Evolutionary conservation across 2,797 vertebrate species (phyloP).

Genomic region (Sardinella longiceps): DNA sequence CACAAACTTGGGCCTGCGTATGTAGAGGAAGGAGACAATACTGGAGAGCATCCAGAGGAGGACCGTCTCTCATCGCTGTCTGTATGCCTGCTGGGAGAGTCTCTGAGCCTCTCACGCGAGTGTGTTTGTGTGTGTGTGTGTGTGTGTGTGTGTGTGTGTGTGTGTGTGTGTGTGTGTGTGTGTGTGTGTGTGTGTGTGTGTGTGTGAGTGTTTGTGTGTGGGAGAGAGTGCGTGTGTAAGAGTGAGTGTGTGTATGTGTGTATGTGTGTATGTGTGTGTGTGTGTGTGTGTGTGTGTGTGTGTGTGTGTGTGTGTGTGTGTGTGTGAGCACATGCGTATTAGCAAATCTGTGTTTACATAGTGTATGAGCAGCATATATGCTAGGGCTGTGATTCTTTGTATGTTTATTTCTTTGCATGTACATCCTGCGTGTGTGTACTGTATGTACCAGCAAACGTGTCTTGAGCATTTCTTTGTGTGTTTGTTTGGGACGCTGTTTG

Average conservation of each 20-base stretch:
- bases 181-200: not conserved
- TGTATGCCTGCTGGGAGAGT: conserved; percentile 53
- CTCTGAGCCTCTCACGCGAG: conserved; percentile 48
- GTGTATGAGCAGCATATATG: not conserved
- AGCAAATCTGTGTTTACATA: not conserved
- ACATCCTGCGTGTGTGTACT: no score
- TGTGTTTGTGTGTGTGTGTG: not conserved
- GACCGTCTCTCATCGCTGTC: conserved; percentile 58
- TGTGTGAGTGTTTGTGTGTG: not conserved
- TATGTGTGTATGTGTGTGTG: not conserved
- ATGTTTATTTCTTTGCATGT: not conserved
- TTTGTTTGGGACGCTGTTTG: not conserved
- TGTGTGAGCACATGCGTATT: not conserved
- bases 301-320: not conserved
- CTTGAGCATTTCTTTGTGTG: not conserved
- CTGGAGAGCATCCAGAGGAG: conserved; percentile 58
- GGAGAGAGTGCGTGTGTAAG: not conserved
- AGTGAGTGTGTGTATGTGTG: not conserved
- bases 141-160: not conserved
- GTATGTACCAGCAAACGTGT: not conserved
- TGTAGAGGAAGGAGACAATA: conserved; percentile 62
- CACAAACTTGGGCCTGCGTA: conserved; percentile 62
- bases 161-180: no score
- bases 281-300: not conserved
- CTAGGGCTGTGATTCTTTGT: not conserved